A percentile compares a stretch with the other conserved stretches of the same genome.
Evolutionary conservation across 2,888 invertebrate genomes (phyloP).

Genomic region (Morpho deidamia): DNA sequence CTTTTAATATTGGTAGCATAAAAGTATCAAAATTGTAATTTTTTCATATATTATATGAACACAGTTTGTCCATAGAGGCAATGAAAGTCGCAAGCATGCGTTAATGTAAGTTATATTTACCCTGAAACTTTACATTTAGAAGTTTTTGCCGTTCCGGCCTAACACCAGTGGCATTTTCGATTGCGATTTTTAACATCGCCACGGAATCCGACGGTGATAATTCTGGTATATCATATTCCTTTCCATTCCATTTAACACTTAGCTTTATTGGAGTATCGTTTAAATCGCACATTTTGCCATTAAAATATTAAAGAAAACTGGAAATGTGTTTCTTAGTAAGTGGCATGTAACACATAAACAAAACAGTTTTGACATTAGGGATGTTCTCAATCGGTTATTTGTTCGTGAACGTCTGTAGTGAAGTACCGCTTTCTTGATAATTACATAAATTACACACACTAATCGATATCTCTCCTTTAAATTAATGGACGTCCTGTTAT

Average conservation of each 20-base stretch:
- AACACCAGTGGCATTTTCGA: constrained; percentile 93
- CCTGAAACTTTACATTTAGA: constrained; percentile 94
- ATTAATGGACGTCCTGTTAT: too few relatives aligned
- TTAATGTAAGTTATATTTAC: constrained; percentile 61
- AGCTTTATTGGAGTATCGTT: constrained; percentile 74
- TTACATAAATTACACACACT: too few relatives aligned
- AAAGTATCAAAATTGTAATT: too few relatives aligned
- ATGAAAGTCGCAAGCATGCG: too few relatives aligned
- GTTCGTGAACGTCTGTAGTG: neutral
- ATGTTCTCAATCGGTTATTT: neutral
- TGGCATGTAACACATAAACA: constrained; percentile 60
- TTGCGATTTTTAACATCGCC: constrained; percentile 88
- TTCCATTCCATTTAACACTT: constrained; percentile 95
- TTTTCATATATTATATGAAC: too few relatives aligned
- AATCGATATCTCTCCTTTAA: too few relatives aligned
- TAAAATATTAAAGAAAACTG: constrained; percentile 28
- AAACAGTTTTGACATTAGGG: constrained; percentile 34
- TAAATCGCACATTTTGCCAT: constrained; percentile 66
- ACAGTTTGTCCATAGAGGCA: too few relatives aligned
- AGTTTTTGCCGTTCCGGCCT: constrained; percentile 95
- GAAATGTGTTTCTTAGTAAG: constrained; percentile 14
- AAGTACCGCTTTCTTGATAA: neutral
- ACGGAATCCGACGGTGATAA: constrained; percentile 89
- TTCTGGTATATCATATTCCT: constrained; percentile 89
- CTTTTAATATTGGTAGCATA: too few relatives aligned